Conservation (phyloP, 2,888 invertebrate genomes). For the Erpobdella octoculata region DNA sequence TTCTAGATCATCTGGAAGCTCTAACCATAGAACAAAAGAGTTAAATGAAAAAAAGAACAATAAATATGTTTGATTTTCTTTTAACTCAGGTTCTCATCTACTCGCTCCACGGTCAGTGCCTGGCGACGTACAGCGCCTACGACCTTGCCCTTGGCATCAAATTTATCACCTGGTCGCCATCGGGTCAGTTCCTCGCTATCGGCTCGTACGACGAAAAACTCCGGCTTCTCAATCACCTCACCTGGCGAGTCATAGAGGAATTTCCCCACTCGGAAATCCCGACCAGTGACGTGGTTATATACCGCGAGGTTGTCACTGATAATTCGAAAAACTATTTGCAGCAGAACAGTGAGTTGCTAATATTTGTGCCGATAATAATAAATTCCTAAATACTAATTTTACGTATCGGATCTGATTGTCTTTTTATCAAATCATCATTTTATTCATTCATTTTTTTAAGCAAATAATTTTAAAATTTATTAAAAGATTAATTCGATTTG, state of each 20-base stretch:
- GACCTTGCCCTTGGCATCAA: slow-evolving; percentile 51
- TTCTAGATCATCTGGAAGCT: too few species aligned
- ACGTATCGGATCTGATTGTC: too few species aligned
- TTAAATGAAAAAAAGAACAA: too few species aligned
- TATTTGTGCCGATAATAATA: too few species aligned
- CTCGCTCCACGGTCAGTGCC: slow-evolving; percentile 50
- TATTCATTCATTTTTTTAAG: neutral
- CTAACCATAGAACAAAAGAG: too few species aligned
- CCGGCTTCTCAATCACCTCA: slow-evolving; percentile 51
- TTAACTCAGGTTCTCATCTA: slow-evolving; percentile 46
- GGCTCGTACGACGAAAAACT: slow-evolving; percentile 53
- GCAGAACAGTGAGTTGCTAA: too few species aligned
- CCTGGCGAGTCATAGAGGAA: slow-evolving; percentile 50
- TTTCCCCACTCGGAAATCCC: slow-evolving; percentile 44
- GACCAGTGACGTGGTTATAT: neutral
- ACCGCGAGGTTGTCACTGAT: neutral
- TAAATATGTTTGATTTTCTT: too few species aligned
- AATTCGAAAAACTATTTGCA: too few species aligned
- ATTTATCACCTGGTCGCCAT: slow-evolving; percentile 50
- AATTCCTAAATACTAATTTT: too few species aligned
- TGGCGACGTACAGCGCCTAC: slow-evolving; percentile 49
- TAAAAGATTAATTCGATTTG: neutral
- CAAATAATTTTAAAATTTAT: neutral
- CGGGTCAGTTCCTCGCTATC: slow-evolving; percentile 53
- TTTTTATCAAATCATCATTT: neutral